phyloP scores from a whole-genome alignment of 2,113 vertebrate species.

The Rhipidura dahli region DNA sequence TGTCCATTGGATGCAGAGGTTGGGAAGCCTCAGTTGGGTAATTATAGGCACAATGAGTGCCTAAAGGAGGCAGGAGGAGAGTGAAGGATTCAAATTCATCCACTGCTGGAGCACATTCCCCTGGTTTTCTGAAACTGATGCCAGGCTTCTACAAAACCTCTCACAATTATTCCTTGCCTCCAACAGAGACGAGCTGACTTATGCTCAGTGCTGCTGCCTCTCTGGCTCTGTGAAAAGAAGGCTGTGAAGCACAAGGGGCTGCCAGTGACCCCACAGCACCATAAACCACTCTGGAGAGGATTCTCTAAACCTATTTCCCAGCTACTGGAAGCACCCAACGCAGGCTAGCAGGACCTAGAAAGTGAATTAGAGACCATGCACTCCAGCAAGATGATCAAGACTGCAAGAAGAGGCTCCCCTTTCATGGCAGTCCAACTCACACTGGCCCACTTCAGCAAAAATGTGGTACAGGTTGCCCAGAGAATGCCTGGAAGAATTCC shows the following conservation, averaged over 20 bases:
- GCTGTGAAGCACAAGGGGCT: neutral
- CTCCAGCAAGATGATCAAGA: neutral
- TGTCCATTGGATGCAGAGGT: accelerated
- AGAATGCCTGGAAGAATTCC: neutral
- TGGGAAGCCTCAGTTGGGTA: neutral
- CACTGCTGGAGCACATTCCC: neutral
- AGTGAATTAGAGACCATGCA: neutral
- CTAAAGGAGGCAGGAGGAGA: neutral
- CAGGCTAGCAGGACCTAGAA: neutral
- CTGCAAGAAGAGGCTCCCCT: neutral
- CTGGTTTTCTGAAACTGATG: accelerated
- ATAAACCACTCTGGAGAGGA: neutral
- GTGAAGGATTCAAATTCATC: neutral
- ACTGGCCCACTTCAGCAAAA: neutral
- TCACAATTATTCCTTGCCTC: neutral
- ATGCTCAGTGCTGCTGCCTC: neutral
- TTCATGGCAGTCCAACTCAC: neutral
- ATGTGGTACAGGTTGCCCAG: neutral
- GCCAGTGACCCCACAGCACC: neutral
- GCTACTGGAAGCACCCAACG: accelerated
- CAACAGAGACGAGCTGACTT: neutral
- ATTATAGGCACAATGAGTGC: neutral
- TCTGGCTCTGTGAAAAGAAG: neutral
- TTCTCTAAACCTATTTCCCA: neutral
- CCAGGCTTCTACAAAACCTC: neutral